A percentile compares a stretch with the other conserved stretches of the same genome.
Conservation (phyloP, 2,113 vertebrate genomes). For the Potamarius usumacintae region DNA sequence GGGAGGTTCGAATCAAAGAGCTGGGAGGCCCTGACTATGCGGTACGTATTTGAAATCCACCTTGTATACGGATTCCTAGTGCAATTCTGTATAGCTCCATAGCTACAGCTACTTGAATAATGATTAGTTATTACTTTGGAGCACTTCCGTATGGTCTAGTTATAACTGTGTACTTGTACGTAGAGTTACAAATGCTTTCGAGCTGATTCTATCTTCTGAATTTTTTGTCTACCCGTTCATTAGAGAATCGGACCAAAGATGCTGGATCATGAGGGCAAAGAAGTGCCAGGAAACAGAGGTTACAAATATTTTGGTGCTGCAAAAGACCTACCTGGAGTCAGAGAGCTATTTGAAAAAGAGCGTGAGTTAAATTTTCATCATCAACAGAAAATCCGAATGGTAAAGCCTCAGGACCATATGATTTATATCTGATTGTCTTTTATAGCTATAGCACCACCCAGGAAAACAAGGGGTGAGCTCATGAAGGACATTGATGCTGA, state of each 20-base stretch:
- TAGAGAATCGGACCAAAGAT: constrained; percentile 91
- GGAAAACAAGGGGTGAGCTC: constrained; percentile 90
- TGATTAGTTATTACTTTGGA: not conserved
- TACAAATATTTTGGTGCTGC: constrained; percentile 98
- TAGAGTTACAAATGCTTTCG: not conserved
- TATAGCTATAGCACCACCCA: constrained; percentile 82
- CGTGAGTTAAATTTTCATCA: constrained; percentile 74
- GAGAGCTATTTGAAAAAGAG: constrained; percentile 95
- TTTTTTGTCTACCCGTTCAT: constrained; percentile 24
- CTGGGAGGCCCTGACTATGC: constrained; percentile 90
- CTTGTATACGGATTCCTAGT: not conserved
- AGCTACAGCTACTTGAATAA: not conserved
- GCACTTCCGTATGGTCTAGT: not conserved
- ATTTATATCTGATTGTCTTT: not conserved
- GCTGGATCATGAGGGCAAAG: constrained; percentile 95
- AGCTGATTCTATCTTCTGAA: not conserved
- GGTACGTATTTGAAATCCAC: constrained; percentile 68
- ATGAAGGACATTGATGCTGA: constrained; percentile 97
- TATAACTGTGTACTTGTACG: not conserved
- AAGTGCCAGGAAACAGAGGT: constrained; percentile 94
- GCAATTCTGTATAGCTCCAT: not conserved
- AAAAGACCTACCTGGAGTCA: constrained; percentile 91
- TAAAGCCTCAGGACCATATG: not conserved
- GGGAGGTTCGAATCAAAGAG: constrained; percentile 93
- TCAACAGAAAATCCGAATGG: too few relatives aligned